phyloP scores from a whole-genome alignment of 2,888 invertebrate genomes.

The Yponomeuta sedellus region DNA sequence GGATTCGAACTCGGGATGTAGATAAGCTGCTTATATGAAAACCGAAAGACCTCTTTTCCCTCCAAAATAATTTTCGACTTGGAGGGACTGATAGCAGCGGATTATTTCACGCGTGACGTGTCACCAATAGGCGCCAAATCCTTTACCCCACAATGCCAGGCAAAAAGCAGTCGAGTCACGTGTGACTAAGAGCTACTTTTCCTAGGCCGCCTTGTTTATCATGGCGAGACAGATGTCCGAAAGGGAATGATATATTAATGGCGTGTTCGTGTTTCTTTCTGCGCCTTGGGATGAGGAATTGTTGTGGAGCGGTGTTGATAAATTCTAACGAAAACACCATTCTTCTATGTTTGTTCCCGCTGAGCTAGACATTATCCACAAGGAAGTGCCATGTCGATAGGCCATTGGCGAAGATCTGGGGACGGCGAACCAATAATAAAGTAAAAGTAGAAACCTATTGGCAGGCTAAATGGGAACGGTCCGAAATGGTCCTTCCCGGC shows the following conservation, averaged over 20 bases:
- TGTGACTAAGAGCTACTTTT: neutral
- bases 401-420: too few species aligned
- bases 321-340: too few species aligned
- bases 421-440: too few species aligned
- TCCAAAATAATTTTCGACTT: neutral
- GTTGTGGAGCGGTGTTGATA: neutral
- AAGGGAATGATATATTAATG: neutral
- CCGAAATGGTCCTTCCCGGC: too few species aligned
- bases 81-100: neutral
- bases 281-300: neutral
- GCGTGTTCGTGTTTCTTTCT: neutral
- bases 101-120: neutral
- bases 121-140: neutral
- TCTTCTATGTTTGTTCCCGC: too few species aligned
- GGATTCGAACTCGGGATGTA: too few species aligned
- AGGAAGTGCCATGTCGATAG: too few species aligned
- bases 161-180: neutral
- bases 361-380: too few species aligned
- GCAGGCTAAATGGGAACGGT: too few species aligned
- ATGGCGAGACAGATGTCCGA: neutral
- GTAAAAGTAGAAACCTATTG: too few species aligned
- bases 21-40: too few species aligned
- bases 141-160: neutral
- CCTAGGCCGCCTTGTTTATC: neutral
- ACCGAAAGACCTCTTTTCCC: too few species aligned